phyloP scores from a whole-genome alignment of 2,888 invertebrate species.

The Melinaea menophilus region DNA sequence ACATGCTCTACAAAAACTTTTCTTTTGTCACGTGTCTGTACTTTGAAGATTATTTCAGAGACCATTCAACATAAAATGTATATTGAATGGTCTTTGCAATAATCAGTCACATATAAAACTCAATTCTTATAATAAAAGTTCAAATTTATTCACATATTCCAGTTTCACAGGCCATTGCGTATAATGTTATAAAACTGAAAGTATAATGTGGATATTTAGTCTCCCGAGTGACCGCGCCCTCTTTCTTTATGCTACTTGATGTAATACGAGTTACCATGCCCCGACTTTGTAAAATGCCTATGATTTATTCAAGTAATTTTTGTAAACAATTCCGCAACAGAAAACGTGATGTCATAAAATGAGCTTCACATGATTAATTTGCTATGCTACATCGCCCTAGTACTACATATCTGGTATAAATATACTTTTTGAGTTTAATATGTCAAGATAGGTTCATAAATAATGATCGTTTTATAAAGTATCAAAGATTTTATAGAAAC shows the following conservation, averaged over 20 bases:
- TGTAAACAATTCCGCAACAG: constrained; percentile 27
- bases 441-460: too few species aligned
- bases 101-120: not conserved
- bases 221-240: constrained; percentile 28
- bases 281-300: constrained; percentile 62
- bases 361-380: constrained; percentile 5
- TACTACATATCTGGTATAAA: constrained; percentile 15
- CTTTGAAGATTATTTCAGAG: not conserved
- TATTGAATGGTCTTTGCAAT: not conserved
- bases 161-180: not conserved
- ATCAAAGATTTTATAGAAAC: too few species aligned
- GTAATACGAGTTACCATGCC: constrained; percentile 56
- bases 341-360: constrained; percentile 20
- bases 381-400: not conserved
- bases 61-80: not conserved
- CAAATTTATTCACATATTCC: not conserved
- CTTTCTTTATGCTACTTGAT: constrained; percentile 58
- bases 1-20: constrained; percentile 63
- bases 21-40: constrained; percentile 37
- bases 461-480: too few species aligned
- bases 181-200: not conserved
- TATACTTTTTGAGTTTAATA: too few species aligned
- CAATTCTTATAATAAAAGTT: too few species aligned
- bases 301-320: constrained; percentile 54
- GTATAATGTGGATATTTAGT: constrained; percentile 1